Evolutionary conservation across 2,888 invertebrate genomes (phyloP), one percentile per base, ranked within the genome.

Genomic region (Sphecodes monilicornis): DNA sequence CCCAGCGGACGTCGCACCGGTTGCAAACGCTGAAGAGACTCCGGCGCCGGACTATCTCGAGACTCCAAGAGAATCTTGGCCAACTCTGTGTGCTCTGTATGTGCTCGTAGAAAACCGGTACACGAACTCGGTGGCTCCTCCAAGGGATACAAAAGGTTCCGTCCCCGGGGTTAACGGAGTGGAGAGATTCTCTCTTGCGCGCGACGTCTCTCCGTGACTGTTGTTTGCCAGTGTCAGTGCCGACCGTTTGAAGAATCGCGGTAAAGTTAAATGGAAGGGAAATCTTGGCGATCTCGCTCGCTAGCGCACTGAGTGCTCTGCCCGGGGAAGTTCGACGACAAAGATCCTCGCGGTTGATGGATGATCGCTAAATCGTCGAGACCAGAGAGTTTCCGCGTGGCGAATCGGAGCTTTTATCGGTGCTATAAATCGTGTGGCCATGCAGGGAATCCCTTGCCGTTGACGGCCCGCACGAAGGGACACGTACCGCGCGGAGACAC

Each of bases 361-460:
- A 85, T 76, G 72, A 85, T 78, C 78, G 57, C 3, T 72, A 43
- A 64, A 78, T 72, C 73, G 66, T 32, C 26, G 8, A 57, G 74
- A 66, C 50, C 60, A 1, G 70, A 75, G 43, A 72, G 75, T 82
- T 86, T 77, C 43, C 68, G 26, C 72, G 78, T 64, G 46, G 36
- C 41, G 81, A 78, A 85, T 85, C 74, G 74, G 32, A 64, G 64
- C 57, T 70, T 73, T 75, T 78, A 79, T 82, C 77, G 71, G 57
- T n/a, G 75, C 79, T 18, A 66, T 78, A 82, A 80, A 82, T 86
- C 82, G 82, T 72, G 54, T 11, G 43, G 32, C 71, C 60, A 82
- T 82, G 86, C 36, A 77, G 36, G 70, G 77, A 76, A 80, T 77
- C 75, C 64, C 41, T 79, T 26, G 76, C 78, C 54, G 86, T 76